Percentiles rank a stretch among this genome's conserved stretches.
Evolutionary conservation across 1,140 invertebrate species (phyloP).

Genomic region (Pogonognathellus flavescens): DNA sequence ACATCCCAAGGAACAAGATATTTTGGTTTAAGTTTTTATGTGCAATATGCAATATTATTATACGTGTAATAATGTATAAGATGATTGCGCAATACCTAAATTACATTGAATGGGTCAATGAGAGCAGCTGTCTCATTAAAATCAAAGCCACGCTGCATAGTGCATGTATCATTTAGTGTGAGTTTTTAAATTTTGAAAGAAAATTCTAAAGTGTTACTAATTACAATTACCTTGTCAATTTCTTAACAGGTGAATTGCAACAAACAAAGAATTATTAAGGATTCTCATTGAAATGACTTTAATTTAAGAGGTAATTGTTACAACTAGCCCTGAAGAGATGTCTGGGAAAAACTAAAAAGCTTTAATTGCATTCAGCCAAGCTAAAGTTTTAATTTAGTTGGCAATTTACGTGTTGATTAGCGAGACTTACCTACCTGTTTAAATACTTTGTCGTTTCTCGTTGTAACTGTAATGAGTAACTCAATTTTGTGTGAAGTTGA

Average conservation of each 20-base stretch:
- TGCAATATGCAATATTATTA: no score
- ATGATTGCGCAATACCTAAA: no score
- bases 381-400: constrained; percentile 35
- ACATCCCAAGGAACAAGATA: no score
- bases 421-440: constrained; percentile 3
- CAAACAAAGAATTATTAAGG: no score
- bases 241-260: not conserved
- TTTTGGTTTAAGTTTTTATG: no score
- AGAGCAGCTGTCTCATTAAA: constrained; percentile 30
- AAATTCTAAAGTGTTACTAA: not conserved
- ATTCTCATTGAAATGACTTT: constrained; percentile 17
- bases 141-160: not conserved
- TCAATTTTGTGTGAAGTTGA: constrained; percentile 10
- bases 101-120: not conserved
- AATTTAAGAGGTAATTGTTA: constrained; percentile 21
- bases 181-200: not conserved
- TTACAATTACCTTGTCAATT: constrained; percentile 4
- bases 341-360: not conserved
- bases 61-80: no score
- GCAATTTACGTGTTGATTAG: not conserved
- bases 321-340: not conserved
- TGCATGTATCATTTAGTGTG: not conserved
- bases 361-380: constrained; percentile 31
- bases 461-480: not conserved
- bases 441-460: constrained; percentile 12